A percentile compares a stretch with the other conserved stretches of the same genome.
These are phyloP conservation scores for Troides helena DNA, from an alignment of 2,888 invertebrate genomes.

Conservation along the genomic window DNA sequence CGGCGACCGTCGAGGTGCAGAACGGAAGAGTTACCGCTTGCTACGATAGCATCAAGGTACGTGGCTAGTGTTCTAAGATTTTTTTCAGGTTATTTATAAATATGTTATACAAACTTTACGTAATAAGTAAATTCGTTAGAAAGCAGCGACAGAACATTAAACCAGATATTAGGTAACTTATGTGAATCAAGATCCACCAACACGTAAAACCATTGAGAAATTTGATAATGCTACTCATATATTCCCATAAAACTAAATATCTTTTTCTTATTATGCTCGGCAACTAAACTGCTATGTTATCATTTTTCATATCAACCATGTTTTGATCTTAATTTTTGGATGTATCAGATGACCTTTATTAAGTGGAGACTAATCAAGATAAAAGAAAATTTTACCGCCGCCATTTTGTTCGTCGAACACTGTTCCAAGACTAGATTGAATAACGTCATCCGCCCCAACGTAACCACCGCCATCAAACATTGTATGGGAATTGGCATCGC, in stretches of 20 bases:
- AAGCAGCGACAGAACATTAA: too few species aligned
- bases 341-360: not conserved
- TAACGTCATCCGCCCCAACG: slow-evolving; percentile 69
- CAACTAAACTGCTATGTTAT: not conserved
- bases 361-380: not conserved
- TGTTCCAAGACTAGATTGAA: slow-evolving; percentile 66
- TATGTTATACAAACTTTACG: too few species aligned
- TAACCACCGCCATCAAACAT: slow-evolving; percentile 56
- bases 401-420: slow-evolving; percentile 71
- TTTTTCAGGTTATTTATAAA: not conserved
- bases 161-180: too few species aligned
- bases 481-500: slow-evolving; percentile 69
- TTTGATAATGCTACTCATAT: not conserved
- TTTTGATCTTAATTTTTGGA: too few species aligned
- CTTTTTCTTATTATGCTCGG: not conserved
- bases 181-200: too few species aligned
- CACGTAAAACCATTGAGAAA: not conserved
- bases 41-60: slow-evolving; percentile 99
- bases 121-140: too few species aligned
- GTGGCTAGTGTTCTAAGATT: slow-evolving; percentile 40
- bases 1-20: slow-evolving; percentile 99
- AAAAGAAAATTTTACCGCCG: slow-evolving; percentile 51
- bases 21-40: slow-evolving; percentile 99
- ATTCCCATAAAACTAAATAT: not conserved
- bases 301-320: too few species aligned